Conservation (phyloP, 1,140 invertebrate species). For the Calosoma granatense region DNA sequence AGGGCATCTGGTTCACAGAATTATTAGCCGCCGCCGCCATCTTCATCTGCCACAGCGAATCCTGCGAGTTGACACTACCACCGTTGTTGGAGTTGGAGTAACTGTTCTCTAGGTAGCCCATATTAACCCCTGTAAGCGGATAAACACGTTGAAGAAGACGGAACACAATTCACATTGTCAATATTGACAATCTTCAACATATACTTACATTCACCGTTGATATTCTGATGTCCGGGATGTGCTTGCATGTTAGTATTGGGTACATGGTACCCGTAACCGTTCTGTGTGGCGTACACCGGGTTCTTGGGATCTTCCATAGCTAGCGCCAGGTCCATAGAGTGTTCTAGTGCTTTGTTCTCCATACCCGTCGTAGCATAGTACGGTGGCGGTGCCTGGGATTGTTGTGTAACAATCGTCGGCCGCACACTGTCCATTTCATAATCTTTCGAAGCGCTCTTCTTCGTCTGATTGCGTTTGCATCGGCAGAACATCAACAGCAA, state of each 20-base stretch:
- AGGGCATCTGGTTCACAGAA: conserved; percentile 40
- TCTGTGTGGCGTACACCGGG: conserved; percentile 66
- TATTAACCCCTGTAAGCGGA: conserved; percentile 58
- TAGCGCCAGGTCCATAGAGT: conserved; percentile 69
- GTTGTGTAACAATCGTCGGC: conserved; percentile 67
- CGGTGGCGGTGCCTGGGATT: conserved; percentile 72
- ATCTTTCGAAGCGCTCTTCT: conserved; percentile 72
- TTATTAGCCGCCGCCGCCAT: conserved; percentile 61
- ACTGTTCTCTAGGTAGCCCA: conserved; percentile 83
- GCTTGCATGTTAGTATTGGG: conserved; percentile 38
- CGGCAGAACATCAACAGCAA: conserved; percentile 76
- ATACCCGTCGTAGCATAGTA: conserved; percentile 74
- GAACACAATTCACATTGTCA: background rate
- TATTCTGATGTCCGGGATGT: conserved; percentile 43
- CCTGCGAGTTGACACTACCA: conserved; percentile 86
- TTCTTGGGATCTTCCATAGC: conserved; percentile 74
- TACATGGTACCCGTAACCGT: conserved; percentile 73
- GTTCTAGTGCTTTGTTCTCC: conserved; percentile 84
- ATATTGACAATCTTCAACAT: background rate
- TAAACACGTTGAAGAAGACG: conserved; percentile 15
- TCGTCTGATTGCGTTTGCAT: conserved; percentile 70
- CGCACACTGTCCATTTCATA: conserved; percentile 79
- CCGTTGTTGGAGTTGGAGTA: conserved; percentile 88
- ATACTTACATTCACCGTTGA: conserved; percentile 61
- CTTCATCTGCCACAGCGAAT: conserved; percentile 91